phyloP scores from a whole-genome alignment of 2,888 invertebrate species.

The Lucinisca nassula region DNA sequence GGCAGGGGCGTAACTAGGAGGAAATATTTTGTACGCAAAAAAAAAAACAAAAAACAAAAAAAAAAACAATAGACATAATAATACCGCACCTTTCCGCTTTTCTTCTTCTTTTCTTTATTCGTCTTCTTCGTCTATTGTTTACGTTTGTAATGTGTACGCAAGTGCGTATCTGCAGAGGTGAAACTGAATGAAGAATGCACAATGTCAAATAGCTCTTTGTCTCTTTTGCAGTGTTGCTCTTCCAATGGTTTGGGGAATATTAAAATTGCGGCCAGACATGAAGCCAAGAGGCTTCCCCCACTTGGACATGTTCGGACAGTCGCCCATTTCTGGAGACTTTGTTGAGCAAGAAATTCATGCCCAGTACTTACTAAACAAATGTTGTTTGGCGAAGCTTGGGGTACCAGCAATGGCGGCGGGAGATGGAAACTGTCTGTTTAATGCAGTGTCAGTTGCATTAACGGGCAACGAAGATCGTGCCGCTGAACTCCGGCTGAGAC shows the following conservation, averaged over 20 bases:
- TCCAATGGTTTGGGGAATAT: not conserved
- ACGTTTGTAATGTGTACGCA: no score
- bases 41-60: no score
- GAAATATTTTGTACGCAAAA: no score
- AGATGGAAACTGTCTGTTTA: not conserved
- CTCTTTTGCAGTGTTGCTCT: not conserved
- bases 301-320: not conserved
- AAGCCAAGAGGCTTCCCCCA: not conserved
- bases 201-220: no score
- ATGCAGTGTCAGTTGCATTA: not conserved
- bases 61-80: no score
- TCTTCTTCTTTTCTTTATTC: no score
- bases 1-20: no score
- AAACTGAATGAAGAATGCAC: no score
- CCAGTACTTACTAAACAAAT: not conserved
- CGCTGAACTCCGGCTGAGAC: not conserved
- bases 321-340: not conserved
- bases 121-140: no score
- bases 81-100: no score
- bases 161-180: no score
- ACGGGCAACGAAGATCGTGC: not conserved
- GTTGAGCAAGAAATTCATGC: not conserved
- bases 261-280: not conserved
- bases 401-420: not conserved
- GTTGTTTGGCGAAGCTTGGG: not conserved